phyloP scores from a whole-genome alignment of 2,797 vertebrate species.

The Lepus oiostolus region DNA sequence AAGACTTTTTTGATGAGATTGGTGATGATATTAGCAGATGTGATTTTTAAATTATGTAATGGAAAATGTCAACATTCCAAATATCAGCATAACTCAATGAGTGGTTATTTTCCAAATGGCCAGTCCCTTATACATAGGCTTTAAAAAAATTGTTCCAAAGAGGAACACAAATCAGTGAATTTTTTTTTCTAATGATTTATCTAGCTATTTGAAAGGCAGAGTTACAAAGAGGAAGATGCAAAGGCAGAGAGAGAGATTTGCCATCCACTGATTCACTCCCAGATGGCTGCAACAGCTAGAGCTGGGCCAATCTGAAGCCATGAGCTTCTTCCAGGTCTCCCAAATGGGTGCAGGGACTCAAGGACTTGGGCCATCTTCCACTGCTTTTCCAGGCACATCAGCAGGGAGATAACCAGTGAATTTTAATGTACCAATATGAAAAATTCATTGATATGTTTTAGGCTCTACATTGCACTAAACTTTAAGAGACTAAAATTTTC shows the following conservation, averaged over 20 bases:
- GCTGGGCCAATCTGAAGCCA: too few species aligned
- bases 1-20: not conserved
- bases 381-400: too few species aligned
- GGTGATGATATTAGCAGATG: not conserved
- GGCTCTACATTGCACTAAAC: not conserved
- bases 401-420: not conserved
- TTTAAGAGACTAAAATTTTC: not conserved
- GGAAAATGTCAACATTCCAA: not conserved
- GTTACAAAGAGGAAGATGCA: too few species aligned
- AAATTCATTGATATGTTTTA: not conserved
- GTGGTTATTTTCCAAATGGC: not conserved
- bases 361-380: too few species aligned
- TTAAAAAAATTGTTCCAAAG: not conserved
- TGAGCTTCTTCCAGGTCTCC: too few species aligned
- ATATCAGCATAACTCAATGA: not conserved
- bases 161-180: not conserved
- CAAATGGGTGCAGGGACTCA: too few species aligned
- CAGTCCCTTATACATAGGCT: not conserved
- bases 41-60: not conserved
- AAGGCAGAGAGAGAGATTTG: too few species aligned
- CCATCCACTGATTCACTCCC: too few species aligned
- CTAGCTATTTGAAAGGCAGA: too few species aligned
- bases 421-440: not conserved
- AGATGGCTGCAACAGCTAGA: too few species aligned
- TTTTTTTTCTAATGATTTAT: not conserved